phyloP scores from a whole-genome alignment of 2,797 vertebrate species.

The Trachops cirrhosus region DNA sequence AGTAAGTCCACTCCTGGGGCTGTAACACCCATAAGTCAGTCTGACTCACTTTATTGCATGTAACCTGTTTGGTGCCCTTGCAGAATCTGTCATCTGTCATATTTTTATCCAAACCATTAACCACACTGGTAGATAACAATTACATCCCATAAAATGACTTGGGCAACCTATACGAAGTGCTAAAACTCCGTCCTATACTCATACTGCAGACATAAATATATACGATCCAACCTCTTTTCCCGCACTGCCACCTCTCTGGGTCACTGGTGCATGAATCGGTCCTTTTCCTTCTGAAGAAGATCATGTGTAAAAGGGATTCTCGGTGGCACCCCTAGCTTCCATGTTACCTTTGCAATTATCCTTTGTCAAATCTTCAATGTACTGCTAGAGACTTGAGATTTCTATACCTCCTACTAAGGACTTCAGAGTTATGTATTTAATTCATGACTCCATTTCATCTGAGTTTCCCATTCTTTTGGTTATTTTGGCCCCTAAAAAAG shows the following conservation, averaged over 20 bases:
- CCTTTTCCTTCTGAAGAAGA: background rate
- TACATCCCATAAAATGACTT: constrained; percentile 54
- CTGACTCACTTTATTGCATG: constrained; percentile 28
- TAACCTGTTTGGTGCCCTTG: constrained; percentile 51
- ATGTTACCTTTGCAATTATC: background rate
- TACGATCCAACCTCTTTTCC: background rate
- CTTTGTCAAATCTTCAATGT: background rate
- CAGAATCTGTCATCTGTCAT: constrained; percentile 56
- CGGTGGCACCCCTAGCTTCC: background rate
- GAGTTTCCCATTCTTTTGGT: background rate
- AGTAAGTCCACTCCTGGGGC: constrained; percentile 41
- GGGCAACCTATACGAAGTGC: constrained; percentile 3
- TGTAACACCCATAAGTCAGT: constrained; percentile 46
- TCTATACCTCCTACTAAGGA: background rate
- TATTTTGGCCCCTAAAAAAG: background rate
- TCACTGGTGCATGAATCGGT: background rate
- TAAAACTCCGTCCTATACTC: constrained; percentile 13
- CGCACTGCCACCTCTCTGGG: background rate
- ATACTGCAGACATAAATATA: background rate
- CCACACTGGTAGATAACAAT: constrained; percentile 58
- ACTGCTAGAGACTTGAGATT: background rate
- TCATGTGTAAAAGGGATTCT: background rate
- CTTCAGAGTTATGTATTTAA: background rate
- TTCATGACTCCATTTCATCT: background rate
- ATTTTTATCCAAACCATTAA: constrained; percentile 74